Conservation (phyloP, 2,888 invertebrate species). For the Cyaniris semiargus region DNA sequence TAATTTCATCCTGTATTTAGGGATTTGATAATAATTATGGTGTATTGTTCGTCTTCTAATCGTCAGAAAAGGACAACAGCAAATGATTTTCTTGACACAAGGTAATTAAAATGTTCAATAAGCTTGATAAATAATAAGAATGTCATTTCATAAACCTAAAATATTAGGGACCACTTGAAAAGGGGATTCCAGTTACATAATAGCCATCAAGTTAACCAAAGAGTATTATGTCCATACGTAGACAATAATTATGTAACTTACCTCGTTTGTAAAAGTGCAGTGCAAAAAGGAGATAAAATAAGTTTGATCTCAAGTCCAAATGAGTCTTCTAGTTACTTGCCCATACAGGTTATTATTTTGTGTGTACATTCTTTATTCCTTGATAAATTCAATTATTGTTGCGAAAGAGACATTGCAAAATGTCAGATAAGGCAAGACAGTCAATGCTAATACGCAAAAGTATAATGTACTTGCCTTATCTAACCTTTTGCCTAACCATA, state of each 20-base stretch:
- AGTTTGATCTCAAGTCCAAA: slow-evolving; percentile 53
- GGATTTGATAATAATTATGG: too few relatives aligned
- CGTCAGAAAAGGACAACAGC: too few relatives aligned
- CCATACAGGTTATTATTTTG: slow-evolving; percentile 31
- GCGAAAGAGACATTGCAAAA: not conserved
- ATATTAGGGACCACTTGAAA: slow-evolving; percentile 12
- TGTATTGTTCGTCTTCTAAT: too few relatives aligned
- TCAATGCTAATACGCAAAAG: not conserved
- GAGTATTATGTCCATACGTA: slow-evolving; percentile 7
- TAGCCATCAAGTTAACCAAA: slow-evolving; percentile 3
- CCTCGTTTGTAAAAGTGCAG: not conserved
- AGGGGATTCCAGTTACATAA: not conserved
- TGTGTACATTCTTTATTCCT: slow-evolving; percentile 24
- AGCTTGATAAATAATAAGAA: not conserved
- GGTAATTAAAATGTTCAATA: not conserved
- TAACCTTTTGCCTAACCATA: not conserved
- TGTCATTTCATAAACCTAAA: not conserved
- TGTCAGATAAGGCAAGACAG: not conserved
- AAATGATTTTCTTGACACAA: too few relatives aligned
- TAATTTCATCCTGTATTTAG: too few relatives aligned
- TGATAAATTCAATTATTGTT: not conserved
- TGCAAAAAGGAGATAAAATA: slow-evolving; percentile 32
- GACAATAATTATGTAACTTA: slow-evolving; percentile 6
- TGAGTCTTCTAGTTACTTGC: slow-evolving; percentile 45
- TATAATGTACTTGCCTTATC: not conserved